A percentile compares a stretch with the other conserved stretches of the same genome.
Conservation (phyloP, 2,888 invertebrate species). For the Melanophora roralis region DNA sequence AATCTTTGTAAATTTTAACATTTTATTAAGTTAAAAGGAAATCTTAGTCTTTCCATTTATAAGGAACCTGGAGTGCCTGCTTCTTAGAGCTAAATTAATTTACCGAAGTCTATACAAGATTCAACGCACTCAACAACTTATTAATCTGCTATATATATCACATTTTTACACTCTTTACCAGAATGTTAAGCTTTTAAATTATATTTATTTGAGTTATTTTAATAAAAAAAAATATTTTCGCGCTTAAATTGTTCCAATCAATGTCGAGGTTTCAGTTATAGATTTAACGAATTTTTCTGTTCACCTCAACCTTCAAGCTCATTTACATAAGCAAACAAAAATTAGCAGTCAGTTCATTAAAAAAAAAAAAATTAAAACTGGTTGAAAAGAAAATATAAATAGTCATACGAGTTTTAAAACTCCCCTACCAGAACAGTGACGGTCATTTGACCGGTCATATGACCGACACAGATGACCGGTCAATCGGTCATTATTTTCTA, state of each 20-base stretch:
- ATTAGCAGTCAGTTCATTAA: not conserved
- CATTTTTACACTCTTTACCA: not conserved
- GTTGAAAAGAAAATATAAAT: not conserved
- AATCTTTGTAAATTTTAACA: no score
- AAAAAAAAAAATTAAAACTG: constrained; percentile 6
- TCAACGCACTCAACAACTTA: no score
- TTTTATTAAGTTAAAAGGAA: no score
- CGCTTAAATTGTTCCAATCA: constrained; percentile 3
- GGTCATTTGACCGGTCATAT: no score
- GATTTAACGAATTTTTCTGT: not conserved
- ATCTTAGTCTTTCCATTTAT: no score
- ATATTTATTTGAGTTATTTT: not conserved
- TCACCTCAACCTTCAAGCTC: constrained; percentile 21
- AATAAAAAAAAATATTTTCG: constrained; percentile 3
- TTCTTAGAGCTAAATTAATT: no score
- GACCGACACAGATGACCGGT: no score
- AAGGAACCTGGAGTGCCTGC: no score
- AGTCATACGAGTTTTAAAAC: not conserved
- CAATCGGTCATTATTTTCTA: no score
- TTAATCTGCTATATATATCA: not conserved
- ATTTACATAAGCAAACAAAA: constrained; percentile 21
- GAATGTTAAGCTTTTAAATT: not conserved
- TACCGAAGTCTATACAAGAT: no score
- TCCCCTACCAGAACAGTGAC: no score
- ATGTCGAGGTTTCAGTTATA: constrained; percentile 31